phyloP scores from a whole-genome alignment of 2,797 vertebrate species.

The Toxotes lorentzi region DNA sequence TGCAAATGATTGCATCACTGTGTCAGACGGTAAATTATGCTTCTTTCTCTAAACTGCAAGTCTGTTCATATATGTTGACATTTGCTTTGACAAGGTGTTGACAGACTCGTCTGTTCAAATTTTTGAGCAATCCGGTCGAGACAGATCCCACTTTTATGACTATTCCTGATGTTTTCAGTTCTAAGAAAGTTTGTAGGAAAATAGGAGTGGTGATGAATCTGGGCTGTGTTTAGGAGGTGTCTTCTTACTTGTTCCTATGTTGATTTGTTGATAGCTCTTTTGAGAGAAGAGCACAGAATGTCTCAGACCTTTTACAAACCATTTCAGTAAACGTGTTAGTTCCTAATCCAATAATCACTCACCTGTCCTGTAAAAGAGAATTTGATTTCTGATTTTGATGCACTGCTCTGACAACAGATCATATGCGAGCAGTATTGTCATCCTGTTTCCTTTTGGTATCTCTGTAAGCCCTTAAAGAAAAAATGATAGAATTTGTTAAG shows the following conservation, averaged over 20 bases:
- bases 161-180: background rate
- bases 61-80: background rate
- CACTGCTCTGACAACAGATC: background rate
- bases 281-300: background rate
- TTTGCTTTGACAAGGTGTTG: background rate
- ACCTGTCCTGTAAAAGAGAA: background rate
- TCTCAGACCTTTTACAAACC: background rate
- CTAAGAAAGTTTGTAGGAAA: background rate
- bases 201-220: background rate
- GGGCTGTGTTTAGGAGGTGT: background rate
- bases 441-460: background rate
- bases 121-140: background rate
- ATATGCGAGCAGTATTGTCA: background rate
- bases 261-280: background rate
- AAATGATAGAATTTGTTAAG: background rate
- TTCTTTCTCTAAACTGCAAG: background rate
- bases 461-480: background rate
- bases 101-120: background rate
- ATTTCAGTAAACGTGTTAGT: background rate
- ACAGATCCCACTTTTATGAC: background rate
- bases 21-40: slow-evolving; percentile 2
- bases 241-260: background rate
- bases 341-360: background rate
- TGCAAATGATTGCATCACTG: background rate
- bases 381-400: no score